Conservation (phyloP, 2,888 invertebrate genomes). For the Cloeon dipterum region DNA sequence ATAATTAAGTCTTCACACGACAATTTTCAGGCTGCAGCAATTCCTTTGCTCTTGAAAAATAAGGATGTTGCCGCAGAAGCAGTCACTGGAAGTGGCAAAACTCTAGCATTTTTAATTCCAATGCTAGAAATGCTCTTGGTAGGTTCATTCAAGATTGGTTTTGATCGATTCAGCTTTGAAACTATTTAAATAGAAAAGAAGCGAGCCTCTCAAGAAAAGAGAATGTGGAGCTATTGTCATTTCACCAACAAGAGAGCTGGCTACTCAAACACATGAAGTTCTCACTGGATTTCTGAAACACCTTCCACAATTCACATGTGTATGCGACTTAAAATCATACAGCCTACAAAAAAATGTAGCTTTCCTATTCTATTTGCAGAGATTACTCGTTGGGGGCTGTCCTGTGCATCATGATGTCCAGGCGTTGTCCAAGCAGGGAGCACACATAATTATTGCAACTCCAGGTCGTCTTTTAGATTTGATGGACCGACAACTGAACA, state of each 20-base stretch:
- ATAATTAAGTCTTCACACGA: too few species aligned
- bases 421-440: slow-evolving; percentile 39
- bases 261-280: slow-evolving; percentile 63
- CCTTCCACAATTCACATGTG: slow-evolving; percentile 11
- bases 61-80: slow-evolving; percentile 98
- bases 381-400: slow-evolving; percentile 49
- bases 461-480: slow-evolving; percentile 85
- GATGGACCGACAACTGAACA: slow-evolving; percentile 34
- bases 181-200: slow-evolving; percentile 26
- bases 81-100: slow-evolving; percentile 96
- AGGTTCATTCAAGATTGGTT: slow-evolving; percentile 9
- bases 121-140: slow-evolving; percentile 57
- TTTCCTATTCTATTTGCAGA: too few species aligned
- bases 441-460: slow-evolving; percentile 78
- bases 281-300: slow-evolving; percentile 23
- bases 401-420: slow-evolving; percentile 52
- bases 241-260: slow-evolving; percentile 89
- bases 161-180: too few species aligned
- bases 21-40: slow-evolving; percentile 61
- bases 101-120: slow-evolving; percentile 85
- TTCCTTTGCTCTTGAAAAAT: slow-evolving; percentile 64
- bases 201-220: slow-evolving; percentile 37
- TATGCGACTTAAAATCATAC: too few species aligned
- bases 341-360: too few species aligned
- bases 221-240: slow-evolving; percentile 77